phyloP scores from a whole-genome alignment of 2,888 invertebrate genomes.

The Dromius quadrimaculatus region DNA sequence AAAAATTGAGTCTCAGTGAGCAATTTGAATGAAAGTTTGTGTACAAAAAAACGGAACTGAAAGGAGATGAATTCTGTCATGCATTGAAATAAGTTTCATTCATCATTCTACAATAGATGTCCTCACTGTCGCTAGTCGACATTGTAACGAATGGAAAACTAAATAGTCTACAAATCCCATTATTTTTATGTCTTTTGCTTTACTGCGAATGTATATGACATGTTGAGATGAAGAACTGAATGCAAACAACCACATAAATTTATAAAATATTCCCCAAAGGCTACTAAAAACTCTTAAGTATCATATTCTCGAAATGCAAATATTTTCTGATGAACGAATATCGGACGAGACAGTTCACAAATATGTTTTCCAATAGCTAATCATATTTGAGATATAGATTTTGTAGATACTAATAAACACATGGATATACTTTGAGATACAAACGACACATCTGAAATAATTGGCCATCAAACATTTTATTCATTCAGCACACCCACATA shows the following conservation, averaged over 20 bases:
- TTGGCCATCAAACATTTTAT: too few relatives aligned
- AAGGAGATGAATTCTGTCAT: conserved; percentile 4
- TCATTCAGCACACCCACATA: neutral
- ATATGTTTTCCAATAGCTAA: too few relatives aligned
- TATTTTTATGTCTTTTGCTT: conserved; percentile 17
- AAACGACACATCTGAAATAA: too few relatives aligned
- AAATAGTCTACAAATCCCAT: conserved; percentile 35
- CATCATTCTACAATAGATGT: conserved; percentile 16
- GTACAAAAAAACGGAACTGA: neutral
- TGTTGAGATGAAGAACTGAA: conserved; percentile 23
- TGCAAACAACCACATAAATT: conserved; percentile 34
- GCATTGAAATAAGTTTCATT: conserved; percentile 20
- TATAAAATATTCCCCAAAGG: conserved; percentile 41
- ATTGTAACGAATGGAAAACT: conserved; percentile 17
- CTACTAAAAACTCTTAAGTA: conserved; percentile 38
- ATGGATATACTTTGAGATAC: too few relatives aligned
- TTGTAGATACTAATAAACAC: too few relatives aligned
- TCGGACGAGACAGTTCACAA: too few relatives aligned
- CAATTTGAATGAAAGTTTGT: conserved; percentile 17
- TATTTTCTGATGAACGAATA: too few relatives aligned
- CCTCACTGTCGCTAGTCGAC: neutral
- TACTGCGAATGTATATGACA: conserved; percentile 24
- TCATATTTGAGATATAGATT: too few relatives aligned
- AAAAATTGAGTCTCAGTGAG: conserved; percentile 5
- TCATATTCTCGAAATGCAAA: conserved; percentile 24